Evolutionary conservation across 2,113 vertebrate genomes (phyloP).

Genomic region (Periophthalmus modestus): DNA sequence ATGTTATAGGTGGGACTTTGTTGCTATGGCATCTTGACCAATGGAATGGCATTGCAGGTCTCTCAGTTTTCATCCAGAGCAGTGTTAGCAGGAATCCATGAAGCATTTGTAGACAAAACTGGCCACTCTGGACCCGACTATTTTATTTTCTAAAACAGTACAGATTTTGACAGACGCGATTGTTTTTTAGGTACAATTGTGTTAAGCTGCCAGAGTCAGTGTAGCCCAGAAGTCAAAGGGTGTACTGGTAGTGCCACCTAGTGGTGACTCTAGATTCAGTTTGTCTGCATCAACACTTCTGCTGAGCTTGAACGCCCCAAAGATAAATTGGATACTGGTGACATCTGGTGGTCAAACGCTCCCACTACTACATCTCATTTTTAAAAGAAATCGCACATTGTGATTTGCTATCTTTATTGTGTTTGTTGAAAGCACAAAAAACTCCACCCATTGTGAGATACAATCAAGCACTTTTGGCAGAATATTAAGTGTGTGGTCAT

Average conservation of each 20-base stretch:
- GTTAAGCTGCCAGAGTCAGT: too few species aligned
- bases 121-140: neutral
- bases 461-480: slow-evolving; percentile 58
- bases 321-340: neutral
- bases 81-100: slow-evolving; percentile 38
- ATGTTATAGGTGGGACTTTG: slow-evolving; percentile 75
- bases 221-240: too few species aligned
- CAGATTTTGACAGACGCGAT: too few species aligned
- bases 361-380: neutral
- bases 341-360: neutral
- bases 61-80: slow-evolving; percentile 33
- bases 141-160: neutral
- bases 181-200: neutral
- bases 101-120: slow-evolving; percentile 7
- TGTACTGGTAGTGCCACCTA: neutral
- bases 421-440: slow-evolving; percentile 62
- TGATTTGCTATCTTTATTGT: slow-evolving; percentile 68
- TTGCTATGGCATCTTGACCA: slow-evolving; percentile 74
- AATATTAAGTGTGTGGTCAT: slow-evolving; percentile 53
- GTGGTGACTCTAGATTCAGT: neutral
- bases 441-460: slow-evolving; percentile 58
- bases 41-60: slow-evolving; percentile 63
- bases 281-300: neutral
- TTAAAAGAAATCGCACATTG: slow-evolving; percentile 8
- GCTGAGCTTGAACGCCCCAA: neutral